These are phyloP conservation scores for Xestia c-nigrum DNA, from an alignment of 2,888 invertebrate species.

Conservation along the genomic window DNA sequence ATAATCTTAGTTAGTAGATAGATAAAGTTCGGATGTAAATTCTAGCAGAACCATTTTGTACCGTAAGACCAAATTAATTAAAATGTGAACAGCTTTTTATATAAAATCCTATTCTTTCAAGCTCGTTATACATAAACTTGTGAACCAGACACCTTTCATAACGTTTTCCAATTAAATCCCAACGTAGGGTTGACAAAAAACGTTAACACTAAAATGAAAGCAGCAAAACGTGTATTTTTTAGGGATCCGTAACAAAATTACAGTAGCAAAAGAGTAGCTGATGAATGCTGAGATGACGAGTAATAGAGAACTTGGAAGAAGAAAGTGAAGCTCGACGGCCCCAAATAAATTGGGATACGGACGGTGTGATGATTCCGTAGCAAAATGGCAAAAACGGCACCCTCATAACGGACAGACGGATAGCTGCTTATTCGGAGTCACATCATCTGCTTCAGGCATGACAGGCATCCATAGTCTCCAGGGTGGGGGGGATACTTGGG, in stretches of 20 bases:
- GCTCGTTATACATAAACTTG: slow-evolving; percentile 19
- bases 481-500: no score
- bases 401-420: background rate
- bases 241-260: background rate
- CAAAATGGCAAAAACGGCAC: background rate
- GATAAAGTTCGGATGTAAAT: background rate
- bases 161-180: slow-evolving; percentile 35
- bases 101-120: slow-evolving; percentile 16
- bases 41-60: background rate
- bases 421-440: background rate
- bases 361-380: background rate
- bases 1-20: background rate
- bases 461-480: no score
- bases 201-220: background rate
- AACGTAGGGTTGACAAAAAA: slow-evolving; percentile 31
- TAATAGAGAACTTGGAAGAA: background rate
- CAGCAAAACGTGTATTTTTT: background rate
- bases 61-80: slow-evolving; percentile 19
- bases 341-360: background rate
- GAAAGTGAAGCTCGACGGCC: background rate
- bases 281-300: background rate
- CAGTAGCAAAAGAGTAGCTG: no score
- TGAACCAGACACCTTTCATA: slow-evolving; percentile 19
- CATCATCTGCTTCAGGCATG: no score
- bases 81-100: background rate